Evolutionary conservation across 2,113 vertebrate species (phyloP).

Genomic region (Muntiacus reevesi): DNA sequence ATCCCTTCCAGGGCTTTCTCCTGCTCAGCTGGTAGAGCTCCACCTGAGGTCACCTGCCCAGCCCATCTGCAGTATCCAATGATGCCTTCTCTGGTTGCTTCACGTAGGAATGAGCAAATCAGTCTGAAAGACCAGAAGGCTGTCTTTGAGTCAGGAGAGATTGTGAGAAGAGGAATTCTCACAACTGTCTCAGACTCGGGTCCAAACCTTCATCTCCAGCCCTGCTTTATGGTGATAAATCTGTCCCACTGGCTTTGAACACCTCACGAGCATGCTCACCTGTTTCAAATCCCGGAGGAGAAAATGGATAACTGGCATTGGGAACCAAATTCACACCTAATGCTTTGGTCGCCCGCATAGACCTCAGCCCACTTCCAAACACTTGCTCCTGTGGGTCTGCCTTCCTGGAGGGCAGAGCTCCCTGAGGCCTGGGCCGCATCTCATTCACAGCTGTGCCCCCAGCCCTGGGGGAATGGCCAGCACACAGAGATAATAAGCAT

Average conservation of each 20-base stretch:
- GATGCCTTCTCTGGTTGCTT: neutral
- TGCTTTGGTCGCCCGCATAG: neutral
- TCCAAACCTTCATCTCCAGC: neutral
- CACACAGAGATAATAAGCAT: neutral
- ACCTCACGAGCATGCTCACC: neutral
- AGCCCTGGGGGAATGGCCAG: neutral
- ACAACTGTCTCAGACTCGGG: neutral
- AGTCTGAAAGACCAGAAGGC: neutral
- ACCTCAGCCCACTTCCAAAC: neutral
- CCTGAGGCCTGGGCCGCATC: neutral
- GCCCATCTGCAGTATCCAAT: fast-evolving
- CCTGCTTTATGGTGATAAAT: neutral
- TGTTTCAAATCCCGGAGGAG: neutral
- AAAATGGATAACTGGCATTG: neutral
- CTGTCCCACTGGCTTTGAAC: neutral
- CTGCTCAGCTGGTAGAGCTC: neutral
- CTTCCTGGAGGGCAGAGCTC: neutral
- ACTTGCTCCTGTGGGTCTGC: neutral
- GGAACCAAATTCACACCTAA: neutral
- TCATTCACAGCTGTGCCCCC: neutral
- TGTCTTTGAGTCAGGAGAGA: neutral
- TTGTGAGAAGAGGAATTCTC: neutral
- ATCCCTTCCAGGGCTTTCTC: neutral
- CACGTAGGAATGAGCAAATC: neutral
- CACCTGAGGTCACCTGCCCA: neutral